Percentiles rank a stretch among this genome's conserved stretches.
Evolutionary conservation across 2,888 invertebrate species (phyloP).

Genomic region (Platycnemis pennipes): DNA sequence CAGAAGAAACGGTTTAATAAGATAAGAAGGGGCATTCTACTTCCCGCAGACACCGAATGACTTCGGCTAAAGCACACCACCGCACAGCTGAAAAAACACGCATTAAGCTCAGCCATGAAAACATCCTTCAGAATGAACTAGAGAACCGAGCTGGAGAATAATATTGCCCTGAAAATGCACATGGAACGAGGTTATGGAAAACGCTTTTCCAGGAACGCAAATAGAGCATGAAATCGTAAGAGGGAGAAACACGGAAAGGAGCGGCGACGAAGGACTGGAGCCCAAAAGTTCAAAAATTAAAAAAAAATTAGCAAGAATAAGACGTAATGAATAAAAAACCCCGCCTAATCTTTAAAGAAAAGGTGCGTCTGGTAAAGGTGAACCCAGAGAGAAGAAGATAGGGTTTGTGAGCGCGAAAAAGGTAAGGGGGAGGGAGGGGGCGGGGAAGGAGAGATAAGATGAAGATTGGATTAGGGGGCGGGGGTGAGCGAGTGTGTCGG

Average conservation of each 20-base stretch:
- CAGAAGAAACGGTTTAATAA: neutral
- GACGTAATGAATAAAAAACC: neutral
- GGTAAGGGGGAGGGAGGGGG: neutral
- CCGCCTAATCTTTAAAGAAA: neutral
- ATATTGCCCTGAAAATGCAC: neutral
- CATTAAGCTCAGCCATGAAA: neutral
- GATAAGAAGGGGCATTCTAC: neutral
- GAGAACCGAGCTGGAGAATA: neutral
- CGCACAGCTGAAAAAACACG: neutral
- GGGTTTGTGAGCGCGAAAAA: neutral
- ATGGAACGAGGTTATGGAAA: neutral
- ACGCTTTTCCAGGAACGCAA: neutral
- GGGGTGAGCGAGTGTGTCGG: neutral
- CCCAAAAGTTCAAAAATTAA: neutral
- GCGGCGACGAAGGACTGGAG: neutral
- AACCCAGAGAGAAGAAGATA: neutral
- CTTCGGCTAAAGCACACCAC: neutral
- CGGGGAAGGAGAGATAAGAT: neutral
- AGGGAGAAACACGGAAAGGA: neutral
- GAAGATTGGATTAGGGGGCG: conserved; percentile 27
- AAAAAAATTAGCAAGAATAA: neutral
- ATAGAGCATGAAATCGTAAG: neutral
- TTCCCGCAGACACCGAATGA: neutral
- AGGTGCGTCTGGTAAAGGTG: neutral
- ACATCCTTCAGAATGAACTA: neutral